Evolutionary conservation across 2,888 invertebrate species (phyloP).

Genomic region (Cabera pusaria): DNA sequence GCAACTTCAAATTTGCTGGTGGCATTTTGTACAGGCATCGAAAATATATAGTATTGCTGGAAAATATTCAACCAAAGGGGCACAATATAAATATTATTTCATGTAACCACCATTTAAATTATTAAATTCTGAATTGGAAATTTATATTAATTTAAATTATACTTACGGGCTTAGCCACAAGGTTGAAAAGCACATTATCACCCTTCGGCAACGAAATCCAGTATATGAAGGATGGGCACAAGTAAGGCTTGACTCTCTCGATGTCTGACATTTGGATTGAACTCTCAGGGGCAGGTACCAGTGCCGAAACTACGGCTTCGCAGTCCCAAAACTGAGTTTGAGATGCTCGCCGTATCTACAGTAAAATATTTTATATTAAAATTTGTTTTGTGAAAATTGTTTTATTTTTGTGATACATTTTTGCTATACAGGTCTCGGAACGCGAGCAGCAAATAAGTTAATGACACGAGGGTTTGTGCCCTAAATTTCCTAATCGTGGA

Average conservation of each 20-base stretch:
- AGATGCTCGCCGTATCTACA: constrained; percentile 64
- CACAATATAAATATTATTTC: no score
- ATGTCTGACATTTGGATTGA: constrained; percentile 45
- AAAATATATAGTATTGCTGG: constrained; percentile 72
- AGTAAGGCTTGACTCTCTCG: constrained; percentile 51
- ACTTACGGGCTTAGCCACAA: constrained; percentile 75
- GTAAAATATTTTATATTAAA: no score
- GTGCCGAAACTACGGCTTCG: constrained; percentile 54
- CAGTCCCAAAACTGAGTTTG: constrained; percentile 74
- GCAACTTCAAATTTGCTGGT: constrained; percentile 59
- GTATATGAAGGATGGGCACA: constrained; percentile 72
- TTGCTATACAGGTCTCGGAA: no score
- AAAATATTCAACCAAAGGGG: no score
- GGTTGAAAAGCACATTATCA: constrained; percentile 68
- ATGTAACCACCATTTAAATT: no score
- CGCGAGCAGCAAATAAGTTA: no score
- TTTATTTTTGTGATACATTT: no score
- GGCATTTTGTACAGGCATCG: constrained; percentile 48
- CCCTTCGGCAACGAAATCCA: constrained; percentile 74
- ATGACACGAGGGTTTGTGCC: no score
- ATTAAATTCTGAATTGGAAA: no score
- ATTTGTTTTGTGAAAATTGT: no score
- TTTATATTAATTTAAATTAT: no score
- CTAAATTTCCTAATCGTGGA: no score
- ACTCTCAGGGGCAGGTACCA: constrained; percentile 59